Evolutionary conservation across 2,797 vertebrate species (phyloP).

Genomic region (Potorous gilbertii): DNA sequence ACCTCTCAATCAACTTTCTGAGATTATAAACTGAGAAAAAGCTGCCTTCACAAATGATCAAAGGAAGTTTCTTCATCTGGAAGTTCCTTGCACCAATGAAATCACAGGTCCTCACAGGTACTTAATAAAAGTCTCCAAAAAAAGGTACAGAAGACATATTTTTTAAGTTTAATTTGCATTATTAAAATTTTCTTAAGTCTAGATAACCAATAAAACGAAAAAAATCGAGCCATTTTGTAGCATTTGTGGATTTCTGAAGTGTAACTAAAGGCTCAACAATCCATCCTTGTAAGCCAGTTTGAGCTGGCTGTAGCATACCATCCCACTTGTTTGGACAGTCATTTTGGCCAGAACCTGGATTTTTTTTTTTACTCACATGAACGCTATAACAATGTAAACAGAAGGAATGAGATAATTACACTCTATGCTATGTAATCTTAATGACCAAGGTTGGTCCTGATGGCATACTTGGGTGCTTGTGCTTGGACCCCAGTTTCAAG

Average conservation of each 20-base stretch:
- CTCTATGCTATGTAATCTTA: background rate
- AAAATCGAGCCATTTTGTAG: background rate
- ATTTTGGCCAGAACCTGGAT: background rate
- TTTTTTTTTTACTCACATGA: background rate
- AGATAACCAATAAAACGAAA: background rate
- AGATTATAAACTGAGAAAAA: background rate
- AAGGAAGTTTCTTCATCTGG: background rate
- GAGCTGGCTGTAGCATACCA: background rate
- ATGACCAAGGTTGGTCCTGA: background rate
- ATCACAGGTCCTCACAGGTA: background rate
- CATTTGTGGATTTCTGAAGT: background rate
- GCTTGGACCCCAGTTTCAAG: too few species aligned
- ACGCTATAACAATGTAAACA: background rate
- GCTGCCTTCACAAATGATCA: background rate
- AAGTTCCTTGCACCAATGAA: background rate
- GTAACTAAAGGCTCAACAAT: background rate
- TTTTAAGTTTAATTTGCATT: background rate
- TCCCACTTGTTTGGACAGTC: background rate
- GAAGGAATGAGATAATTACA: background rate
- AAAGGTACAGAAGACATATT: background rate
- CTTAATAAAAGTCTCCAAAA: background rate
- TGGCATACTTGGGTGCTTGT: too few species aligned
- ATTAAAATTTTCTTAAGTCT: background rate
- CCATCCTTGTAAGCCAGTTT: background rate
- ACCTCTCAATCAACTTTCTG: too few species aligned